Base-by-base conservation (phyloP, 2,888 invertebrate species). In the Acrobasis consociella region DNA sequence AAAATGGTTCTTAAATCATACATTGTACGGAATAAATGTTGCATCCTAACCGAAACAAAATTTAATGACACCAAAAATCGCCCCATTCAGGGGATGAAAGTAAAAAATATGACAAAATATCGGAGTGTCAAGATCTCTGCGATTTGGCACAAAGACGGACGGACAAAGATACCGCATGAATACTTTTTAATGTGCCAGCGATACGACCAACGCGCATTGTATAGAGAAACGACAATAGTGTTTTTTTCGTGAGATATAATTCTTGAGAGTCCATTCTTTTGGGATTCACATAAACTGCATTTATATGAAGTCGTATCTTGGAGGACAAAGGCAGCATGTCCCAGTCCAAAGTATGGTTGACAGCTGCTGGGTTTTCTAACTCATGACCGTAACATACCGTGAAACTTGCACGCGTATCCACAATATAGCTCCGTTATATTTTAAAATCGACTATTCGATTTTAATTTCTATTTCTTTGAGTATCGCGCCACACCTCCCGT, bases 131-230 rank as follows among this genome's bases (percentile, higher is more conserved):
- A 86, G 83, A 88, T 88, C 81, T 72, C 73, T 77, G 80, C 82
- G 74, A 86, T 85, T 79, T 73, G 67, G 77, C 81, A 87, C 84
- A 89, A 88, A 78, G 72, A 76, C 70, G 83, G 84, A 85, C 83
- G 79, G 78, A 86, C 82, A 88, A 88, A 81, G 83, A 85, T 86
- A 89, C 89, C 89, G 86, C 89, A 88, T 91, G 91, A 91, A 92
- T 92, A 89, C 91, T 91, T 91, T 92, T 92, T 92, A 91, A 92
- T 91, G 90, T 80, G 90, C 88, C 89, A 90, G 83, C 85, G 91
- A 91, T 92, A 91, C 91, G 90, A 86, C 91, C 89, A 88, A 83
- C 83, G 80, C 78, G 75, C 77, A 89, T 91, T 91, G 89, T 91
- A 77, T 76, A 72, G 69, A 67, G 71, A 65, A 72, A 75, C 78